phyloP scores from a whole-genome alignment of 2,888 invertebrate species.

The Bhutanitis thaidina region DNA sequence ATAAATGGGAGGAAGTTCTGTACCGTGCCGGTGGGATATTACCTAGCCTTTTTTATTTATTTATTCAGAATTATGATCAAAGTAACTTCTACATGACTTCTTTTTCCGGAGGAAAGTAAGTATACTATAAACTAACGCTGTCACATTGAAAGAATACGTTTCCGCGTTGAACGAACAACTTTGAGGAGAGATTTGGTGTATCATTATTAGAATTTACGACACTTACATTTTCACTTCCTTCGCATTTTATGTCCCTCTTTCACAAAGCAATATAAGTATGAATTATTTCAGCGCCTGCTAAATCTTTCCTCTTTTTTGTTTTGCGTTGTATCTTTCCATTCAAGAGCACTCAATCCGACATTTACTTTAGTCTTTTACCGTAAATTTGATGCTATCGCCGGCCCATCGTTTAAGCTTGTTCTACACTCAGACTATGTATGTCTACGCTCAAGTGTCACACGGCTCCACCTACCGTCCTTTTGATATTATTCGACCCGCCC shows the following conservation, averaged over 20 bases:
- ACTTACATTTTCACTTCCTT: conserved; percentile 19
- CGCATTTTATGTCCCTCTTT: conserved; percentile 15
- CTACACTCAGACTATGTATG: conserved; percentile 4
- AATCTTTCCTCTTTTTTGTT: conserved; percentile 9
- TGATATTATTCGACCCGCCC: conserved; percentile 36
- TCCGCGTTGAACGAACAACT: conserved; percentile 18
- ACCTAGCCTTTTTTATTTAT: too few relatives aligned
- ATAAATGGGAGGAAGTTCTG: too few relatives aligned
- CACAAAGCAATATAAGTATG: conserved; percentile 16
- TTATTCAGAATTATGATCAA: too few relatives aligned
- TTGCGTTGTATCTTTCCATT: background rate
- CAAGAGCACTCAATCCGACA: background rate
- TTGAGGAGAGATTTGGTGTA: conserved; percentile 16
- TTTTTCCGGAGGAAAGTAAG: background rate
- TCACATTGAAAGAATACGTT: conserved; percentile 15
- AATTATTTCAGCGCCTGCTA: conserved; percentile 15
- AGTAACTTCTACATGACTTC: background rate
- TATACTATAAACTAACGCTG: conserved; percentile 8
- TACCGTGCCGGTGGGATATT: too few relatives aligned
- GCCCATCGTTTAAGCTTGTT: conserved; percentile 5
- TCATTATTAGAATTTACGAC: conserved; percentile 21
- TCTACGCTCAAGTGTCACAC: conserved; percentile 18
- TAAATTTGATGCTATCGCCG: background rate
- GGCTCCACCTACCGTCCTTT: conserved; percentile 27
- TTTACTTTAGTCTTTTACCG: conserved; percentile 5